phyloP scores from a whole-genome alignment of 2,888 invertebrate genomes.

The Hipparchia semele region DNA sequence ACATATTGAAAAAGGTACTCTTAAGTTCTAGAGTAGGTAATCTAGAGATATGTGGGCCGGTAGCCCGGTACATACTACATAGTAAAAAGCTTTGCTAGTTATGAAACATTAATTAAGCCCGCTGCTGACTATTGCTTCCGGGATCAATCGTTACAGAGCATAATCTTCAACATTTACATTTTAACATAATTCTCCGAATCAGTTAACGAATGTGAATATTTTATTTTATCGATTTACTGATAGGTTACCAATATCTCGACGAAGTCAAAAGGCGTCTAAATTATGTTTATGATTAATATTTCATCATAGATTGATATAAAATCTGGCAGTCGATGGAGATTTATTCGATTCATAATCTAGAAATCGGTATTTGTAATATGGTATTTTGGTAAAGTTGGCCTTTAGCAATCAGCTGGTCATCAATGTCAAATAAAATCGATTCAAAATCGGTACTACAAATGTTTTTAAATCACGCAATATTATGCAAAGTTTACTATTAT shows the following conservation, averaged over 20 bases:
- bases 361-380: constrained; percentile 15
- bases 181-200: constrained; percentile 40
- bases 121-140: constrained; percentile 37
- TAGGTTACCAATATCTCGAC: constrained; percentile 43
- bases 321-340: constrained; percentile 37
- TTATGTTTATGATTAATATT: constrained; percentile 48
- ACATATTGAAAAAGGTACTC: not conserved
- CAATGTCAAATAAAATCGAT: constrained; percentile 23
- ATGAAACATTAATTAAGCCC: constrained; percentile 11
- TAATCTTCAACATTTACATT: constrained; percentile 30
- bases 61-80: not conserved
- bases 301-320: constrained; percentile 44
- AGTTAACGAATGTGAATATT: constrained; percentile 42
- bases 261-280: constrained; percentile 43
- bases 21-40: not conserved
- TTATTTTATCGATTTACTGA: constrained; percentile 41
- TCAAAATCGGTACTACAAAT: constrained; percentile 14
- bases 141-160: constrained; percentile 25
- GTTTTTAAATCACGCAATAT: constrained; percentile 31
- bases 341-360: constrained; percentile 39
- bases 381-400: constrained; percentile 23
- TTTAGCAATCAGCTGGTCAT: constrained; percentile 33
- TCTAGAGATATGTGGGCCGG: not conserved
- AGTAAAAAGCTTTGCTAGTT: constrained; percentile 6
- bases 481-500: constrained; percentile 22